These are phyloP conservation scores for Aelia acuminata DNA, from an alignment of 2,888 invertebrate species.

Conservation along the genomic window DNA sequence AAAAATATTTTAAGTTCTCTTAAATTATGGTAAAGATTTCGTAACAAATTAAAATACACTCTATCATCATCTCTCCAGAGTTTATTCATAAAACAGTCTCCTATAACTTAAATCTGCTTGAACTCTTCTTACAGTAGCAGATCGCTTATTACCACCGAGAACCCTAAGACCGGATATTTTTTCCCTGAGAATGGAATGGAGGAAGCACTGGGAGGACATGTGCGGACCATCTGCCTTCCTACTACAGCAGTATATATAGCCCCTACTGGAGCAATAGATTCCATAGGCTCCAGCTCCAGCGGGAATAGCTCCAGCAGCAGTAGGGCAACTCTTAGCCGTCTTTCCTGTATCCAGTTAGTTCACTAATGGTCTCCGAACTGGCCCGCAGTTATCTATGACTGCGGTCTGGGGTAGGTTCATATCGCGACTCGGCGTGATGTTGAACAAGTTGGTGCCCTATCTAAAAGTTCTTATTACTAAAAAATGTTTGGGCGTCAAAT, in stretches of 20 bases:
- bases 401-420: background rate
- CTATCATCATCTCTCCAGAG: too few relatives aligned
- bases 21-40: too few relatives aligned
- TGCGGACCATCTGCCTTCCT: constrained; percentile 42
- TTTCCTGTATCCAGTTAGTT: constrained; percentile 27
- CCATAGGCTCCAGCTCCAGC: constrained; percentile 12
- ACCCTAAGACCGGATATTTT: background rate
- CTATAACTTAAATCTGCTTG: too few relatives aligned
- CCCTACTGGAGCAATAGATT: constrained; percentile 30
- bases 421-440: background rate
- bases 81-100: too few relatives aligned
- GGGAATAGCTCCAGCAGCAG: constrained; percentile 24
- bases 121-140: too few relatives aligned
- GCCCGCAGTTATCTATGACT: background rate
- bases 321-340: background rate
- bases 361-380: constrained; percentile 13
- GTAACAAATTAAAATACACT: too few relatives aligned
- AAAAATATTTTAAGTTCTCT: too few relatives aligned
- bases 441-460: background rate
- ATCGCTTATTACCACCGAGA: too few relatives aligned
- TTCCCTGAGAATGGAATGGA: constrained; percentile 23
- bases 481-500: too few relatives aligned
- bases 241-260: constrained; percentile 33
- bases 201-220: constrained; percentile 18
- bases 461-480: too few relatives aligned